Conservation (phyloP, 2,888 invertebrate species). For the Colostygia pectinataria region DNA sequence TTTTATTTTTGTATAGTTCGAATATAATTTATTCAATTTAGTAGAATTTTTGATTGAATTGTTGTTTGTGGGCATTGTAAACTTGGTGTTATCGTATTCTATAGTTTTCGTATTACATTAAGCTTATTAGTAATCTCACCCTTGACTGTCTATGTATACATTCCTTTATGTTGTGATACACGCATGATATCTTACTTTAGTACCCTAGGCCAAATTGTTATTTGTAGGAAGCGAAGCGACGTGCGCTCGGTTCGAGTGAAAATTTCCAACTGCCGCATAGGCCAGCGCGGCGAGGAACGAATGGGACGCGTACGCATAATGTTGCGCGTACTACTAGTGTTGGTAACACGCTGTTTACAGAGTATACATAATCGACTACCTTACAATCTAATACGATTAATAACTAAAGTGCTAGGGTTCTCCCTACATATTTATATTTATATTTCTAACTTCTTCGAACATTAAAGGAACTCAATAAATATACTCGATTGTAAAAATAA, state of each 20-base stretch:
- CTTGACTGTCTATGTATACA: constrained; percentile 37
- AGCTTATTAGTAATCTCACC: constrained; percentile 43
- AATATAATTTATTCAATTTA: constrained; percentile 77
- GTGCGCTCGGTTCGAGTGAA: no score
- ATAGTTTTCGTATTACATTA: constrained; percentile 45
- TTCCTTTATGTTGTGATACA: constrained; percentile 30
- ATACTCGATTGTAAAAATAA: constrained; percentile 39
- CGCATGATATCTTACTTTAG: constrained; percentile 22
- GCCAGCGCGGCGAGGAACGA: no score
- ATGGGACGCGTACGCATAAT: no score
- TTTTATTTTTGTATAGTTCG: constrained; percentile 58
- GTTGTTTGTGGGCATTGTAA: constrained; percentile 66
- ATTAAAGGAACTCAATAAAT: constrained; percentile 20
- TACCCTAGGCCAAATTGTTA: constrained; percentile 14
- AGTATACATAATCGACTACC: no score
- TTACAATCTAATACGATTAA: no score
- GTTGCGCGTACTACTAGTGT: no score
- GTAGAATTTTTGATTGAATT: constrained; percentile 69
- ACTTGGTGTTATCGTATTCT: constrained; percentile 35
- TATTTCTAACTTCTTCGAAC: constrained; percentile 1
- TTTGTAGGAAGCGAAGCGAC: no score
- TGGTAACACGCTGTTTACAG: no score
- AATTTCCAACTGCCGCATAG: no score
- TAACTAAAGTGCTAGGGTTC: no score
- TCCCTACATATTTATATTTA: no score